These are phyloP conservation scores for Myxocyprinus asiaticus DNA, from an alignment of 2,113 vertebrate genomes.

Conservation along the genomic window DNA sequence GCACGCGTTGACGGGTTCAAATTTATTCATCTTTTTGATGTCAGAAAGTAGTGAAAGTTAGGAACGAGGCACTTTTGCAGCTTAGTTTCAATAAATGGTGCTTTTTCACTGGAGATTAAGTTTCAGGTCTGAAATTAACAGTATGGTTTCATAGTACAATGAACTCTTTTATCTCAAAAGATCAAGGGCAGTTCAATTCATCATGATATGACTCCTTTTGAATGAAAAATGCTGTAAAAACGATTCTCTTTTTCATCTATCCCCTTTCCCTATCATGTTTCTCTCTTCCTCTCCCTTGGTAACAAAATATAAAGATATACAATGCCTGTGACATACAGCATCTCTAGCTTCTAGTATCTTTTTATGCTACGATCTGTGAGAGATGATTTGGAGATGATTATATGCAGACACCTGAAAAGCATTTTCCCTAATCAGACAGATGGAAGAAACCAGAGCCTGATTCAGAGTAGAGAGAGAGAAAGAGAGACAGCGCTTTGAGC, in stretches of 20 bases:
- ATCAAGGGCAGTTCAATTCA: neutral
- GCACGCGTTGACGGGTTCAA: too few relatives aligned
- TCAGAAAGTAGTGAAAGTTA: too few relatives aligned
- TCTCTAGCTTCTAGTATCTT: constrained; percentile 26
- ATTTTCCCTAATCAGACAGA: constrained; percentile 9
- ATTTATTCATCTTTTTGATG: too few relatives aligned
- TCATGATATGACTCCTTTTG: neutral
- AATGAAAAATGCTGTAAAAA: constrained; percentile 1
- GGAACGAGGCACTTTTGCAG: too few relatives aligned
- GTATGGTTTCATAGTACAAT: too few relatives aligned
- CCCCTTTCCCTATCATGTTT: neutral
- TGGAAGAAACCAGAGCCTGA: neutral
- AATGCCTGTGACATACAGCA: neutral
- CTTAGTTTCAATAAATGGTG: too few relatives aligned
- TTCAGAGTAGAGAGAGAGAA: constrained; percentile 1
- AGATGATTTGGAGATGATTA: constrained; percentile 10
- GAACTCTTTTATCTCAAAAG: neutral
- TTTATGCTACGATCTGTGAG: constrained; percentile 17
- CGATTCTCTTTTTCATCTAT: neutral
- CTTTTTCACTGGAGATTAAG: too few relatives aligned
- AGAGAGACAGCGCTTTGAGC: constrained; percentile 3
- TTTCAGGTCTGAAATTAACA: too few relatives aligned
- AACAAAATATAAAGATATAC: constrained; percentile 7
- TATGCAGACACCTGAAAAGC: constrained; percentile 25
- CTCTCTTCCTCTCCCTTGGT: neutral